Conservation (phyloP, 2,797 vertebrate genomes). For the Garrulus glandarius region DNA sequence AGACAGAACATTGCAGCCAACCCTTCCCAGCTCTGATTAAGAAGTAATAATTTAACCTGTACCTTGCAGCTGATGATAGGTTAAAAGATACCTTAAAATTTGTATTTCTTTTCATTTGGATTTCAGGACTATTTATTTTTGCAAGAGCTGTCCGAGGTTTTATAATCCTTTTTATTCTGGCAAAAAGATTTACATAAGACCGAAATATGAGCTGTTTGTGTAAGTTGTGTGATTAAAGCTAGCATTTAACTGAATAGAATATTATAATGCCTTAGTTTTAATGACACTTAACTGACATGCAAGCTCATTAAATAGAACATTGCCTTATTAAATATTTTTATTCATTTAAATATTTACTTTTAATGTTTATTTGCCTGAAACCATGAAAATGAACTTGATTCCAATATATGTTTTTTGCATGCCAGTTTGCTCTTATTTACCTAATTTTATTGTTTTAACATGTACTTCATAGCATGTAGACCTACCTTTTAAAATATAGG, state of each 20-base stretch:
- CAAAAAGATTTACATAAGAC: rapidly evolving
- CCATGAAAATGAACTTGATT: neutral
- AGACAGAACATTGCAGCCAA: neutral
- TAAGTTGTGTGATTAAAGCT: neutral
- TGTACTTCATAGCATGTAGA: neutral
- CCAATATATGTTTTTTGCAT: neutral
- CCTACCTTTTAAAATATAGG: neutral
- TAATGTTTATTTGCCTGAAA: neutral
- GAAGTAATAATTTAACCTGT: neutral
- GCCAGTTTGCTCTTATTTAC: neutral
- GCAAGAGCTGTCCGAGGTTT: neutral
- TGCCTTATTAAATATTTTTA: neutral
- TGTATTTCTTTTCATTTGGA: neutral
- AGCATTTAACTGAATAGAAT: neutral
- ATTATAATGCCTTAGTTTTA: neutral
- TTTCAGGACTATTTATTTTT: neutral
- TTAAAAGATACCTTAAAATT: neutral
- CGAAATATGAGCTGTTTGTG: neutral
- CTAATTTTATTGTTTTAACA: neutral
- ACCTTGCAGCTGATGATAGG: neutral
- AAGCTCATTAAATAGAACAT: neutral
- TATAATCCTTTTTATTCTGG: neutral
- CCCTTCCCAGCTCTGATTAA: neutral
- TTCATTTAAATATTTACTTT: neutral
- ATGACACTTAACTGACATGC: neutral